A percentile compares a stretch with the other conserved stretches of the same genome.
These are phyloP conservation scores for Netelia fuscicornis DNA, from an alignment of 2,888 invertebrate genomes.

Conservation along the genomic window DNA sequence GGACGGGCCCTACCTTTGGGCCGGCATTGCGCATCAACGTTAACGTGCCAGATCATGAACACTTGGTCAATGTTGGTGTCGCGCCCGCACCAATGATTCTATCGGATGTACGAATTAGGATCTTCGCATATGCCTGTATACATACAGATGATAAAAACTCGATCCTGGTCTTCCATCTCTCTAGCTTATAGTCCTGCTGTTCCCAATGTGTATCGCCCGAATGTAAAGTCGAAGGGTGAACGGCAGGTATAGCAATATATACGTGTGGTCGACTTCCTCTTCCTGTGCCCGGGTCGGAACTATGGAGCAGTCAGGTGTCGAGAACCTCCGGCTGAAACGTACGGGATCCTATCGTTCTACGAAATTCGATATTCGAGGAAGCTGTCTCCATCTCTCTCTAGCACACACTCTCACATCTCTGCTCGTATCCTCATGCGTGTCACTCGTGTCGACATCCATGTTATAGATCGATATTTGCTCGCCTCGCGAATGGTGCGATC, in stretches of 20 bases:
- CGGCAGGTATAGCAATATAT: slow-evolving; percentile 17
- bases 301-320: slow-evolving; percentile 81
- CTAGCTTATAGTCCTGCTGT: slow-evolving; percentile 62
- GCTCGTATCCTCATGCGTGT: slow-evolving; percentile 10
- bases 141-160: slow-evolving; percentile 66
- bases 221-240: not conserved
- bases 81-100: slow-evolving; percentile 73
- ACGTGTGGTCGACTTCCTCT: slow-evolving; percentile 83
- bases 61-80: slow-evolving; percentile 55
- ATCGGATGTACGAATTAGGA: slow-evolving; percentile 68
- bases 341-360: slow-evolving; percentile 60
- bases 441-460: slow-evolving; percentile 2
- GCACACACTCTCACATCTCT: slow-evolving; percentile 6
- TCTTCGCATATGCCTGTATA: not conserved
- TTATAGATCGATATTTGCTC: slow-evolving; percentile 16
- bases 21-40: slow-evolving; percentile 53
- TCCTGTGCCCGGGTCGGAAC: slow-evolving; percentile 82
- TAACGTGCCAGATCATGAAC: slow-evolving; percentile 18
- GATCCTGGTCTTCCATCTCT: slow-evolving; percentile 72
- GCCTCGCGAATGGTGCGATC: slow-evolving; percentile 22
- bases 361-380: slow-evolving; percentile 70
- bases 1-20: slow-evolving; percentile 38
- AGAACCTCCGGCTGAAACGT: slow-evolving; percentile 51
- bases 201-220: slow-evolving; percentile 13
- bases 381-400: slow-evolving; percentile 29